A percentile compares a stretch with the other conserved stretches of the same genome.
phyloP scores from a whole-genome alignment of 2,797 vertebrate genomes.

The Melanotaenia trifasciata region DNA sequence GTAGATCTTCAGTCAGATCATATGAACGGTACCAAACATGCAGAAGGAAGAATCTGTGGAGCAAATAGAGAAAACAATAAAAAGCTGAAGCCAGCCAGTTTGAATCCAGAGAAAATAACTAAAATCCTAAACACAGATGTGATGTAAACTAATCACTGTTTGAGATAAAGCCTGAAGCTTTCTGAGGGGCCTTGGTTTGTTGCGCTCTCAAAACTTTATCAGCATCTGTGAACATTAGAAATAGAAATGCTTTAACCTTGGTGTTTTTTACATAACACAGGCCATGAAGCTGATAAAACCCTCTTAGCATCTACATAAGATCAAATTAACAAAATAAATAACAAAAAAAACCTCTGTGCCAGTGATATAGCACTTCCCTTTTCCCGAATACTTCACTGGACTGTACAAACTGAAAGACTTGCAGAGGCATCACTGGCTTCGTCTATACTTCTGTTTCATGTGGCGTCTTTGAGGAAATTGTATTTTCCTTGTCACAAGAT shows the following conservation, averaged over 20 bases:
- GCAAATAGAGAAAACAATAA: neutral
- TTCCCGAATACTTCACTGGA: neutral
- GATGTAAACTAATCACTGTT: neutral
- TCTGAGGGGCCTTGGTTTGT: neutral
- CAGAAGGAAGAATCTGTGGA: neutral
- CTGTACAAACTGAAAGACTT: neutral
- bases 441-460: conserved; percentile 43
- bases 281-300: conserved; percentile 43
- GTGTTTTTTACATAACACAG: conserved; percentile 43
- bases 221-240: neutral
- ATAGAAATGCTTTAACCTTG: conserved; percentile 41
- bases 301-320: conserved; percentile 45
- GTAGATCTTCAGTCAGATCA: neutral
- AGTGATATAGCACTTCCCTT: neutral
- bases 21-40: no score
- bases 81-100: neutral
- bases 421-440: conserved; percentile 24
- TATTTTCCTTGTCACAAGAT: conserved; percentile 37
- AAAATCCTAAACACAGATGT: neutral
- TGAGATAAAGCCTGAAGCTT: neutral
- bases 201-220: neutral
- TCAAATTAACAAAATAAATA: neutral
- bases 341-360: neutral
- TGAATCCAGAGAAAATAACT: neutral
- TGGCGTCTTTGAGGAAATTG: conserved; percentile 39